These are phyloP conservation scores for Xestobium rufovillosum DNA, from an alignment of 2,888 invertebrate genomes.

Conservation along the genomic window DNA sequence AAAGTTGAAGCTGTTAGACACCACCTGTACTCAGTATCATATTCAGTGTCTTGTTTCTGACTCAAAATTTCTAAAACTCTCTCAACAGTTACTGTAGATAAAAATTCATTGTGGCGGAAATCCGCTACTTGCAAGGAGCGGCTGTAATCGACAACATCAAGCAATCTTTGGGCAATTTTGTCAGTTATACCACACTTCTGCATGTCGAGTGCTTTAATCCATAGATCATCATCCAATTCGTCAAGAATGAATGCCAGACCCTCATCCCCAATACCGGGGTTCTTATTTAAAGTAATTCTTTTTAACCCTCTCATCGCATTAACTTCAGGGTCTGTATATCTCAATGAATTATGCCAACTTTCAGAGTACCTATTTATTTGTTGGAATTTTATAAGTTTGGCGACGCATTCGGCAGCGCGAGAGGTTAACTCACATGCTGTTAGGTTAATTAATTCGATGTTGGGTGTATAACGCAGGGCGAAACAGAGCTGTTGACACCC, in stretches of 20 bases:
- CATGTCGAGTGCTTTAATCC: constrained; percentile 73
- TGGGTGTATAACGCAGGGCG: constrained; percentile 58
- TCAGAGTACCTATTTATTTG: constrained; percentile 62
- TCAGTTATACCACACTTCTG: constrained; percentile 69
- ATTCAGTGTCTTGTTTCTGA: constrained; percentile 31
- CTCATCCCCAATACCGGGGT: constrained; percentile 58
- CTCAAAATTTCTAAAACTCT: constrained; percentile 35
- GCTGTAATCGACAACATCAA: constrained; percentile 57
- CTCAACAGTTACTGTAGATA: constrained; percentile 31
- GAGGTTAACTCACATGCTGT: constrained; percentile 60
- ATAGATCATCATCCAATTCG: constrained; percentile 67
- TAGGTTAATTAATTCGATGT: constrained; percentile 61
- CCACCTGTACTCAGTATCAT: constrained; percentile 37
- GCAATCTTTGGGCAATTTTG: constrained; percentile 47
- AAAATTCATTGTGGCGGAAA: constrained; percentile 51
- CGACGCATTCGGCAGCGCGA: constrained; percentile 56
- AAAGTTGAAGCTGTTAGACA: constrained; percentile 31
- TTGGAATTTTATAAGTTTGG: constrained; percentile 54
- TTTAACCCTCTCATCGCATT: constrained; percentile 66
- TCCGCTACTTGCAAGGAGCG: constrained; percentile 62
- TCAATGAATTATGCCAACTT: constrained; percentile 71
- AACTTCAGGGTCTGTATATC: constrained; percentile 68
- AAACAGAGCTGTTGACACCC: constrained; percentile 66
- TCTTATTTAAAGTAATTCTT: constrained; percentile 61
- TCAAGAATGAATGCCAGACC: constrained; percentile 57